These are phyloP conservation scores for Thripadectes ignobilis DNA, from an alignment of 2,797 vertebrate species.

Conservation along the genomic window DNA sequence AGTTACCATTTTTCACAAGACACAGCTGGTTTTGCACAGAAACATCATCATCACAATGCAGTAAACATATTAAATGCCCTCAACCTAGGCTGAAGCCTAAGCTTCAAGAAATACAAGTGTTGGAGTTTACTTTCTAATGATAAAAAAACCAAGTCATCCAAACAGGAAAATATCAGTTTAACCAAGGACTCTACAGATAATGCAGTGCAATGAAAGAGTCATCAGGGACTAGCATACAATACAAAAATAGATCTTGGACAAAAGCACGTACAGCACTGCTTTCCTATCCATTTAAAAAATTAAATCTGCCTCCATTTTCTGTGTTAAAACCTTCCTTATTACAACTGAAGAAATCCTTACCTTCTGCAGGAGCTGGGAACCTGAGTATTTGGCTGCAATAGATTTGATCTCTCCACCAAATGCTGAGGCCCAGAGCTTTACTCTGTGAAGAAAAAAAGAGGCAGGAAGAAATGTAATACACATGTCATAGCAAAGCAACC, in stretches of 20 bases:
- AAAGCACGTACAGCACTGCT: conserved; percentile 43
- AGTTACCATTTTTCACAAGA: conserved; percentile 61
- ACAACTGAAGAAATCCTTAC: conserved; percentile 77
- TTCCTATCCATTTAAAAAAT: conserved; percentile 64
- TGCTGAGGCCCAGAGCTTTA: conserved; percentile 98
- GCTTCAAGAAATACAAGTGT: conserved; percentile 52
- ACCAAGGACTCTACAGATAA: conserved; percentile 57
- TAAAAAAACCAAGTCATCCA: conserved; percentile 49
- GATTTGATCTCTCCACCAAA: conserved; percentile 99
- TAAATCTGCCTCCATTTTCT: conserved; percentile 77
- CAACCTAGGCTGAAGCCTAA: conserved; percentile 45
- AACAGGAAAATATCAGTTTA: conserved; percentile 69
- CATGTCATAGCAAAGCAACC: conserved; percentile 52
- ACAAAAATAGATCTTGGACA: conserved; percentile 53
- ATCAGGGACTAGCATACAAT: conserved; percentile 18
- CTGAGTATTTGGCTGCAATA: conserved; percentile 97
- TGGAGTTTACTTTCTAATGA: conserved; percentile 52
- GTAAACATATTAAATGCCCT: conserved; percentile 15
- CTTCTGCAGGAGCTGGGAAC: conserved; percentile 98
- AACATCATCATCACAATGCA: conserved; percentile 22
- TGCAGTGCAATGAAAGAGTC: conserved; percentile 40
- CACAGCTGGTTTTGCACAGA: conserved; percentile 61
- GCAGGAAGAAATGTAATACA: conserved; percentile 67
- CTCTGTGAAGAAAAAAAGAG: conserved; percentile 75
- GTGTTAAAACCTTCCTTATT: conserved; percentile 44